phyloP scores from a whole-genome alignment of 2,113 vertebrate genomes.

The Lethenteron reissneri region DNA sequence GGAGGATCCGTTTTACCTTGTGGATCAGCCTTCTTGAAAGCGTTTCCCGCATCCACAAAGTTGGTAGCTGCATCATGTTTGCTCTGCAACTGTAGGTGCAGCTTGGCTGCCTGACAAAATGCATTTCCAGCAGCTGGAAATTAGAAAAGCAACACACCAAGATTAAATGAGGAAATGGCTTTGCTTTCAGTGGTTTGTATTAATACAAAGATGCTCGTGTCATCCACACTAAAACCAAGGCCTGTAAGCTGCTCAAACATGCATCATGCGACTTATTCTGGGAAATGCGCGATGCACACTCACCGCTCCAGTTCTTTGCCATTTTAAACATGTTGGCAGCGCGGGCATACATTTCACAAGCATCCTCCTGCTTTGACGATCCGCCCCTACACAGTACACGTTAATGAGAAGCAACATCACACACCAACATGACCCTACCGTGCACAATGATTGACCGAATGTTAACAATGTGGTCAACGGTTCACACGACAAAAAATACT shows the following conservation, averaged over 20 bases:
- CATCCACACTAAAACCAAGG: no score
- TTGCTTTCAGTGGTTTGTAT: no score
- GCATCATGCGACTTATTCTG: conserved; percentile 1
- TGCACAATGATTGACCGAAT: no score
- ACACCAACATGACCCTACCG: no score
- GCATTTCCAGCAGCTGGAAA: conserved; percentile 59
- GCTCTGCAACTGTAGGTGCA: conserved; percentile 67
- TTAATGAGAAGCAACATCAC: not conserved
- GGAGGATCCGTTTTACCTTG: conserved; percentile 30
- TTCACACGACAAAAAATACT: no score
- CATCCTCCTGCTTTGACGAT: conserved; percentile 64
- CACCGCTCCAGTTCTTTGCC: conserved; percentile 86
- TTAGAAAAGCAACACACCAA: not conserved
- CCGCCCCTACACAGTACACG: conserved; percentile 23
- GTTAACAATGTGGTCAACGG: no score
- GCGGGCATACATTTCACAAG: conserved; percentile 56
- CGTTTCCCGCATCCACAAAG: conserved; percentile 67
- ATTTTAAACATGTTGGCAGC: conserved; percentile 88
- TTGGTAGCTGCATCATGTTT: conserved; percentile 69
- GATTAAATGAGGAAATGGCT: no score
- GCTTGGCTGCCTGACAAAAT: conserved; percentile 54
- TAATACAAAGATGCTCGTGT: no score
- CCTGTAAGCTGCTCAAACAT: no score
- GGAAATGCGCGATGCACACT: conserved; percentile 9
- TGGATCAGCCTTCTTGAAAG: conserved; percentile 79